Evolutionary conservation across 2,797 vertebrate genomes (phyloP), one percentile per base, ranked within the genome.

Genomic region (Hozukius guyotensis): DNA sequence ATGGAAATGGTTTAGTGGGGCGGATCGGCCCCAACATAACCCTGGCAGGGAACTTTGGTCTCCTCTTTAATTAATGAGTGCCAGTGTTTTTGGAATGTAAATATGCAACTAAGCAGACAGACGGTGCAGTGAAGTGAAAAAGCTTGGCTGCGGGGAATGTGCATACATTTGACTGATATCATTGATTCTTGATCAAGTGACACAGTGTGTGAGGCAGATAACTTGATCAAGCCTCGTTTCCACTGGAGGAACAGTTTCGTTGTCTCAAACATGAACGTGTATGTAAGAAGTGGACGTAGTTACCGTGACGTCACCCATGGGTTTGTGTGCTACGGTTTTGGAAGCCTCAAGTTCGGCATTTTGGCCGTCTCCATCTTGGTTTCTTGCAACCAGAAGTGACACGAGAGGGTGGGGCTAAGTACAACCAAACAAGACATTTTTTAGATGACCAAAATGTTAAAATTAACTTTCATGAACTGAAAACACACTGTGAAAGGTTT

Each of bases 1-100:
- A 93, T 89, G 89, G 91, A 93, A 90, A 88, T 88, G 90, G 90
- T 92, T 94, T 90, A 93, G 83, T 85, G 91, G 92, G 91, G 89
- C 81, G 80, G 76, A 88, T 92, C 90, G 80, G 90, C 87, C 86
- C 61, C 75, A 79, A 82, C 83, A 81, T 74, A 78, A 88, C 86
- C 87, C 88, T 84, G 88, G 82, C 75, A 87, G 81, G 84, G 84
- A 93, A 92, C 89, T 81, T 89, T 91, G 75, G 77, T 90, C 87
- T 90, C 81, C 81, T 78, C 90, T 93, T 92, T 93, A 94, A 94
- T 91, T 94, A 92, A 94, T 93, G 87, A 92, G 83, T 49, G 63
- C 70, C 78, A 46, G 53, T 76, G 73, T 93, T 91, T 90, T 90
- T 83, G 76, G 82, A 80, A 88, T 91, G 87, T 91, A 94, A 94